Conservation (phyloP, 92 coral and sea anemone species). For the Heteractis magnifica region DNA sequence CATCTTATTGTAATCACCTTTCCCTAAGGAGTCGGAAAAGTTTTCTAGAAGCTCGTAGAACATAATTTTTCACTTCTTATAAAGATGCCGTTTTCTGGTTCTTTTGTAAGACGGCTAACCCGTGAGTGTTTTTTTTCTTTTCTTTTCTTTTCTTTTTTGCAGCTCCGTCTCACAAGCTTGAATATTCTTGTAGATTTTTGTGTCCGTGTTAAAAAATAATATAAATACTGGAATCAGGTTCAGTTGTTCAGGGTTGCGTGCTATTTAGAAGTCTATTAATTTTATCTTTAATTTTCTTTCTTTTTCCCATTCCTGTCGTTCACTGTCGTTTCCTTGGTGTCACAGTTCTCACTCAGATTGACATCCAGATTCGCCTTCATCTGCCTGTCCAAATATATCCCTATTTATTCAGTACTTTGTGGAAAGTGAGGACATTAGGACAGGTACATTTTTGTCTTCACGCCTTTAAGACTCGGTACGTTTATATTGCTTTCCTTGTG, state of each 20-base stretch:
- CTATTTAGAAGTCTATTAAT: not conserved
- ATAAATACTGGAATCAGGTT: not conserved
- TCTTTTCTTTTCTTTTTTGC: too few relatives aligned
- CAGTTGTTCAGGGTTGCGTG: not conserved
- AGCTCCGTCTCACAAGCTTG: too few relatives aligned
- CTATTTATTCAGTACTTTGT: not conserved
- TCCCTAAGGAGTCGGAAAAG: not conserved
- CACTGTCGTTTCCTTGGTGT: not conserved
- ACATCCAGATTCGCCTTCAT: not conserved
- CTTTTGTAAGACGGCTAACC: too few relatives aligned
- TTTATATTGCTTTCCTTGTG: not conserved
- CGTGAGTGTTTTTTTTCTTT: too few relatives aligned
- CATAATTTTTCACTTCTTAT: too few relatives aligned
- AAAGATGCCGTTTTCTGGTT: too few relatives aligned
- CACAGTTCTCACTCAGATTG: not conserved
- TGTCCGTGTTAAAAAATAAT: too few relatives aligned
- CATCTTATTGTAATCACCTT: not conserved
- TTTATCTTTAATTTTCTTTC: not conserved
- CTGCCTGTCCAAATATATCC: not conserved
- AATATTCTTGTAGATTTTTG: too few relatives aligned
- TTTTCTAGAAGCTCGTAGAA: too few relatives aligned
- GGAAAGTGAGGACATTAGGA: not conserved
- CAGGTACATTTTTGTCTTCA: not conserved
- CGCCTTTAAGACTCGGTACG: not conserved
- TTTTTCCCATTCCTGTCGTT: not conserved